Percentiles rank a stretch among this genome's conserved stretches.
phyloP scores from a whole-genome alignment of 2,797 vertebrate species.

The Centropyge bicolor region DNA sequence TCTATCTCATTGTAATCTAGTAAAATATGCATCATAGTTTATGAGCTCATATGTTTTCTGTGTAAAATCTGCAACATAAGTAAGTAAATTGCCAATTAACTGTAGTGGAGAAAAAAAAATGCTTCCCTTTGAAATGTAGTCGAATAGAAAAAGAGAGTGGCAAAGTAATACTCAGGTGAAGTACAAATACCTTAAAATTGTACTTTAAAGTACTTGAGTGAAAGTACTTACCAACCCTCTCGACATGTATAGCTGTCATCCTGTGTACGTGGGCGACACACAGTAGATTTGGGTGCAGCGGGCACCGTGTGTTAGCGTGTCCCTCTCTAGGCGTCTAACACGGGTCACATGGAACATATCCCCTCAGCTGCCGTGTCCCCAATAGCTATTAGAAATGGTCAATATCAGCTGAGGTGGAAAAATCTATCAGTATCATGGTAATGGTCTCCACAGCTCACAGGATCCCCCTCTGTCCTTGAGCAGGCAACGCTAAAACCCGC shows the following conservation, averaged over 20 bases:
- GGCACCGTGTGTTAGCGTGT: constrained; percentile 16
- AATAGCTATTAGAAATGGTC: constrained; percentile 70
- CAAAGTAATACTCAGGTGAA: background rate
- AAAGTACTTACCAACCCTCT: background rate
- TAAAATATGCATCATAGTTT: background rate
- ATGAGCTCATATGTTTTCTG: background rate
- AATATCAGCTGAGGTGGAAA: constrained; percentile 78
- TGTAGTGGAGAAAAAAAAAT: background rate
- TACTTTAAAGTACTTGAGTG: background rate
- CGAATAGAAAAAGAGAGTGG: background rate
- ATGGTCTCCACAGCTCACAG: constrained; percentile 64
- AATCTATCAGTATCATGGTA: constrained; percentile 71
- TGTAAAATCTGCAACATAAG: too few relatives aligned
- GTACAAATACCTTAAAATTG: background rate
- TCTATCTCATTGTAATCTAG: background rate
- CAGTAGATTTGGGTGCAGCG: constrained; percentile 23
- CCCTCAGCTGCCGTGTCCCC: constrained; percentile 43
- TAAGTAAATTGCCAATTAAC: background rate
- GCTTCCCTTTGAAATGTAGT: background rate
- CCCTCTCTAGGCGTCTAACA: constrained; percentile 31
- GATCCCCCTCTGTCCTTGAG: constrained; percentile 38
- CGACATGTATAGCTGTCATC: background rate
- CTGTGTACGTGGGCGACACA: background rate
- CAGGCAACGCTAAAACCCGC: constrained; percentile 20
- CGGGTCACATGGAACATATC: constrained; percentile 39